These are phyloP conservation scores for Drosophila melanosoma DNA, from an alignment of 2,888 invertebrate species.

Conservation along the genomic window DNA sequence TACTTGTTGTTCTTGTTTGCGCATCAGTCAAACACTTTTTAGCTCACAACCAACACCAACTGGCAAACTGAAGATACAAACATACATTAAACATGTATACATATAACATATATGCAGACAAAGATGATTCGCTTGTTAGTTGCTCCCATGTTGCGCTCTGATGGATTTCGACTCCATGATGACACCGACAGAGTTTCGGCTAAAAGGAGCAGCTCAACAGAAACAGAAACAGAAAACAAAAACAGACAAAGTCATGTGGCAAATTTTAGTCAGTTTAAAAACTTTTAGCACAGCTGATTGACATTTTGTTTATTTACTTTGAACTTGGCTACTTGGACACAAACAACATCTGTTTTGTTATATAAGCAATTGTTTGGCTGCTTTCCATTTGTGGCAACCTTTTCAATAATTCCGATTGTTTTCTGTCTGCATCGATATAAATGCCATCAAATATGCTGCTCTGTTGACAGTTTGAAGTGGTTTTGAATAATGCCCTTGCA, in stretches of 20 bases:
- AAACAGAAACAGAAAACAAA: background rate
- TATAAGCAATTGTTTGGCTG: background rate
- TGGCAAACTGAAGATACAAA: background rate
- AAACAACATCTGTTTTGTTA: background rate
- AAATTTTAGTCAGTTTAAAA: conserved; percentile 23
- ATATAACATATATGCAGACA: background rate
- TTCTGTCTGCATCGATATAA: background rate
- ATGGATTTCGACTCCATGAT: background rate
- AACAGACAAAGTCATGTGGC: conserved; percentile 30
- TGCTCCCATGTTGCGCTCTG: conserved; percentile 1
- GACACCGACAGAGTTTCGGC: background rate
- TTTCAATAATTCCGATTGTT: background rate
- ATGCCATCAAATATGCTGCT: background rate
- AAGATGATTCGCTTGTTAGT: conserved; percentile 1
- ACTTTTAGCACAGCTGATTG: conserved; percentile 36
- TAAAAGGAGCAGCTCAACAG: background rate
- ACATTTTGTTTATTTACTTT: conserved; percentile 28
- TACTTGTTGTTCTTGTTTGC: conserved; percentile 42
- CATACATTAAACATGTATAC: background rate
- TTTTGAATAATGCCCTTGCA: background rate
- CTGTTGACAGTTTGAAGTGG: background rate
- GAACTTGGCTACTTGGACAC: background rate
- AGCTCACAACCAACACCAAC: conserved; percentile 7
- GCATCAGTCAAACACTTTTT: conserved; percentile 54
- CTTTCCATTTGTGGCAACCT: background rate